phyloP scores from a whole-genome alignment of 2,797 vertebrate genomes.

The Pseudochromis fuscus region DNA sequence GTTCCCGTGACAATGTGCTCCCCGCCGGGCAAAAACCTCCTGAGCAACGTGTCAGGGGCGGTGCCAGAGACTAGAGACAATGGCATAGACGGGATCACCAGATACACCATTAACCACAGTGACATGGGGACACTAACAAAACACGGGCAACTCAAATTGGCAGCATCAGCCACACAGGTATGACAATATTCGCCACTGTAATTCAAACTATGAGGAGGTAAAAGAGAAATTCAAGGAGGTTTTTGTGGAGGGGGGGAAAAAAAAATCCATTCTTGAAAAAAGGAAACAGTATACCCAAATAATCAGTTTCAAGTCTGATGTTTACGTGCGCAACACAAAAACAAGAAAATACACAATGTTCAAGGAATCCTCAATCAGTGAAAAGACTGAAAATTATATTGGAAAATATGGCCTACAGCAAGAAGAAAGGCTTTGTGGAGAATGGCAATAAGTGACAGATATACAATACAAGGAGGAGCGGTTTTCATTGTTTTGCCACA shows the following conservation, averaged over 20 bases:
- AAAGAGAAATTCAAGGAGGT: slow-evolving; percentile 28
- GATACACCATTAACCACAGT: slow-evolving; percentile 86
- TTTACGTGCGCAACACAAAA: slow-evolving; percentile 85
- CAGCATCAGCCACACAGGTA: slow-evolving; percentile 85
- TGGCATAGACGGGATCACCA: slow-evolving; percentile 82
- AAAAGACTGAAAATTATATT: slow-evolving; percentile 47
- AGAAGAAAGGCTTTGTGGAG: slow-evolving; percentile 73
- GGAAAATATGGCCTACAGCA: slow-evolving; percentile 47
- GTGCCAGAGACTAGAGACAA: slow-evolving; percentile 83
- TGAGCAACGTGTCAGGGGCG: slow-evolving; percentile 80
- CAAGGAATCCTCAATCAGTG: slow-evolving; percentile 52
- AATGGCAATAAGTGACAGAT: slow-evolving; percentile 90
- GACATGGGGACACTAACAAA: slow-evolving; percentile 84
- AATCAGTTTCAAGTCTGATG: slow-evolving; percentile 84
- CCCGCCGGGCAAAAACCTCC: slow-evolving; percentile 79
- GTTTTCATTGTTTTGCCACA: slow-evolving; percentile 67
- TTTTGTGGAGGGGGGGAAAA: slow-evolving; percentile 12
- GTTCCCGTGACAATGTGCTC: slow-evolving; percentile 88
- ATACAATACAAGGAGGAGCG: slow-evolving; percentile 39
- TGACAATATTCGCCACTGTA: slow-evolving; percentile 77
- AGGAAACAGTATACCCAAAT: slow-evolving; percentile 60
- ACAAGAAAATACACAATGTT: slow-evolving; percentile 60
- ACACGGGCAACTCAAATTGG: slow-evolving; percentile 85
- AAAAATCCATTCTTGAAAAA: not conserved
- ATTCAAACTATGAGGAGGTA: slow-evolving; percentile 65